Evolutionary conservation across 2,113 vertebrate genomes (phyloP).

Genomic region (Eolophus roseicapilla): DNA sequence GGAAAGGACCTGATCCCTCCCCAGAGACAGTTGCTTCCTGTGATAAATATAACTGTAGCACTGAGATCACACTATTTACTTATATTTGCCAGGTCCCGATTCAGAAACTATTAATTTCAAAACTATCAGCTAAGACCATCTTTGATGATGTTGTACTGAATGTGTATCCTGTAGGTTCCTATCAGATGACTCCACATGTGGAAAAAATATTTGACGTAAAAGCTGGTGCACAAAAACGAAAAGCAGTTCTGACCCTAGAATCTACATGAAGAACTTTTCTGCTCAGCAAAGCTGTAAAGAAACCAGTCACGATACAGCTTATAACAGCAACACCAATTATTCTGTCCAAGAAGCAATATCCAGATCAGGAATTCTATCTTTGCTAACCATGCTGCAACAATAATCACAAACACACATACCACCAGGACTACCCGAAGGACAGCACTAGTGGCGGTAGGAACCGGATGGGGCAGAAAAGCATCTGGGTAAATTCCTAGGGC

Average conservation of each 20-base stretch:
- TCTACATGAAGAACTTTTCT: background rate
- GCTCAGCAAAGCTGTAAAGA: background rate
- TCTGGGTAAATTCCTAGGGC: constrained; percentile 50
- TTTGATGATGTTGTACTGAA: background rate
- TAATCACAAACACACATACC: constrained; percentile 12
- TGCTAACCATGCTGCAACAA: constrained; percentile 1
- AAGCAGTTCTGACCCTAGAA: background rate
- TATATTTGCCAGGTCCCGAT: background rate
- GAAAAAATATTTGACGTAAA: background rate
- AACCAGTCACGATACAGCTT: background rate
- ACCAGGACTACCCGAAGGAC: constrained; percentile 1
- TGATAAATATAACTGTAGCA: background rate
- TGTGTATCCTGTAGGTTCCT: background rate
- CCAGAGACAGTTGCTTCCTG: background rate
- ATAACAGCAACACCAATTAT: background rate
- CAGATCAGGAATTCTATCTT: background rate
- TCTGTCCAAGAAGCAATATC: background rate
- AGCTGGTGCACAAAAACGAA: background rate
- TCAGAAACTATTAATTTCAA: background rate
- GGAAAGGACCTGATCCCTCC: background rate
- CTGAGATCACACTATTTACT: background rate
- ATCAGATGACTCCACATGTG: background rate
- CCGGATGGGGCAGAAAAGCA: background rate
- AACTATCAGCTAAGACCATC: background rate
- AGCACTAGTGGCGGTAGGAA: constrained; percentile 1